Evolutionary conservation across 2,888 invertebrate genomes (phyloP).

Genomic region (Bugula neritina): DNA sequence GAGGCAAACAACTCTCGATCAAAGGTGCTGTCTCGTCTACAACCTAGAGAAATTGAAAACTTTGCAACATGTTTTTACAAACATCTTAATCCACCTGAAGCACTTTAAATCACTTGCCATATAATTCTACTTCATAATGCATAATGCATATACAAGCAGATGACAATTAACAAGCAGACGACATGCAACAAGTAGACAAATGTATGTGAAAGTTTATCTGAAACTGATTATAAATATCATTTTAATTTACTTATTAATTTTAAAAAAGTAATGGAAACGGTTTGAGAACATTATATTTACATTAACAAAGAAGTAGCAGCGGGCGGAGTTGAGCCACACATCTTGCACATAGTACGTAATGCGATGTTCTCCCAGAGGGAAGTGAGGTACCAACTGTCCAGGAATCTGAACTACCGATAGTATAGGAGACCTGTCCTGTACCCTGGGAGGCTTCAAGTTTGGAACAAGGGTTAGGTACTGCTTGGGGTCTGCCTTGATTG

Average conservation of each 20-base stretch:
- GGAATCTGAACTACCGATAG: constrained; percentile 15
- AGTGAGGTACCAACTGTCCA: constrained; percentile 34
- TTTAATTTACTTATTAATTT: too few species aligned
- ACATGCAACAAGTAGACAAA: too few species aligned
- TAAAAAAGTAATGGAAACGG: too few species aligned
- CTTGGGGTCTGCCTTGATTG: not conserved
- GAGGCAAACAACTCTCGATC: constrained; percentile 40
- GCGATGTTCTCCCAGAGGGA: constrained; percentile 43
- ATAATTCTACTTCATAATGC: too few species aligned
- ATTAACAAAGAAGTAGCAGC: constrained; percentile 19
- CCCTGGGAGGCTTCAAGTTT: not conserved
- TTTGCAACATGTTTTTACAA: too few species aligned
- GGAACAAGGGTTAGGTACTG: not conserved
- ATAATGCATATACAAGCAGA: too few species aligned
- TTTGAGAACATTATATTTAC: too few species aligned
- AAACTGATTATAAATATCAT: too few species aligned
- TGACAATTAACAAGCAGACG: too few species aligned
- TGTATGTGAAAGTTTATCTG: too few species aligned
- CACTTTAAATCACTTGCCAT: too few species aligned
- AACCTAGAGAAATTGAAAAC: not conserved
- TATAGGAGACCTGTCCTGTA: constrained; percentile 18
- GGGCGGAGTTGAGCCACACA: constrained; percentile 13
- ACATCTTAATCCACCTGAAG: too few species aligned
- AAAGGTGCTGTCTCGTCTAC: constrained; percentile 61
- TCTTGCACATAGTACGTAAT: constrained; percentile 17